Evolutionary conservation across 2,113 vertebrate genomes (phyloP).

Genomic region (Protobothrops mucrosquamatus): DNA sequence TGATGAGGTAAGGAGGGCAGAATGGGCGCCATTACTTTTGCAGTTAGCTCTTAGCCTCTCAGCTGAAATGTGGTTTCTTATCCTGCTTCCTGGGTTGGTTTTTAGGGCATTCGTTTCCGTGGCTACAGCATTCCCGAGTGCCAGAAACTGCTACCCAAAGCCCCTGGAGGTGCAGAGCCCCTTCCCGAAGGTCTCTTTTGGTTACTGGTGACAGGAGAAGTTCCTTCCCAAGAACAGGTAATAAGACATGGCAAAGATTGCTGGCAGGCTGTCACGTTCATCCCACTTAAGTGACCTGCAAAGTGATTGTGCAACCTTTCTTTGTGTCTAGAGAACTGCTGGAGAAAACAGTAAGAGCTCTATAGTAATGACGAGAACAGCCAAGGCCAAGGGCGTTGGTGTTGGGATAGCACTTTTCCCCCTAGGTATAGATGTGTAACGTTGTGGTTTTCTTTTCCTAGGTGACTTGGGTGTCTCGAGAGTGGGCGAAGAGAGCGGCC

Average conservation of each 20-base stretch:
- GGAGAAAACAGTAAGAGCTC: not conserved
- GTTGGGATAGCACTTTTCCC: not conserved
- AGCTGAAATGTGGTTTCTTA: rapidly evolving
- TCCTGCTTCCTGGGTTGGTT: not conserved
- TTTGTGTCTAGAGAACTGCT: not conserved
- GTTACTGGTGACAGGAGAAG: conserved; percentile 90
- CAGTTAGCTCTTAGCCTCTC: not conserved
- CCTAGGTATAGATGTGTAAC: not conserved
- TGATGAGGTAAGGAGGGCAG: conserved; percentile 82
- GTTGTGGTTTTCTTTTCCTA: conserved; percentile 37
- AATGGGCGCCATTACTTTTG: not conserved
- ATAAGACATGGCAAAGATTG: not conserved
- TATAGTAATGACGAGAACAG: not conserved
- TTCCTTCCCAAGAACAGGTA: conserved; percentile 93
- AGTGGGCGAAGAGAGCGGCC: conserved; percentile 94
- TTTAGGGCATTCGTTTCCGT: conserved; percentile 94
- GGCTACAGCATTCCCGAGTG: conserved; percentile 97
- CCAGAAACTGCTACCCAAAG: conserved; percentile 90
- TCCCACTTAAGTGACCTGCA: not conserved
- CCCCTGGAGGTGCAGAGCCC: conserved; percentile 86
- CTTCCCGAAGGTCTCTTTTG: conserved; percentile 95
- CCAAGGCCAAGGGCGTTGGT: not conserved
- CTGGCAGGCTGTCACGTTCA: not conserved
- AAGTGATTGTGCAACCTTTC: not conserved
- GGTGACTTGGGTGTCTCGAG: conserved; percentile 91